Evolutionary conservation across 2,888 invertebrate species (phyloP).

Genomic region (Meganola albula): DNA sequence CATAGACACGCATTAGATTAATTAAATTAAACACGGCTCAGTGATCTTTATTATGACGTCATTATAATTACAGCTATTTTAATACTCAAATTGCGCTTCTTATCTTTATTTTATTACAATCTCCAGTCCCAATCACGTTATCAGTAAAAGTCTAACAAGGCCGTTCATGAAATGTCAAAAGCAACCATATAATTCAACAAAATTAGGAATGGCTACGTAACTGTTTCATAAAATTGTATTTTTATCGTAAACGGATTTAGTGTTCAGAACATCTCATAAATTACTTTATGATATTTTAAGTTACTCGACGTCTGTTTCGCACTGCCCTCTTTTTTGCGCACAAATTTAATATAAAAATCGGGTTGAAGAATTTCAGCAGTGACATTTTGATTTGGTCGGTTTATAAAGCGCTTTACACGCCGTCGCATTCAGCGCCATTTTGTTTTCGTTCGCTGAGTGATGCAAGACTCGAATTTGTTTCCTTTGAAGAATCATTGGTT

Average conservation of each 20-base stretch:
- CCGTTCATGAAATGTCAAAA: slow-evolving; percentile 37
- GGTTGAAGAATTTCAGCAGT: not conserved
- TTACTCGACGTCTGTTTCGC: too few species aligned
- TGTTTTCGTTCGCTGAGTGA: slow-evolving; percentile 65
- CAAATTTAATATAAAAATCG: too few species aligned
- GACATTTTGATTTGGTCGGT: slow-evolving; percentile 36
- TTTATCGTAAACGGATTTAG: too few species aligned
- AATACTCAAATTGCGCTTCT: too few species aligned
- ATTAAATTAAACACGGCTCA: not conserved
- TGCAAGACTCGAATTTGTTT: slow-evolving; percentile 51
- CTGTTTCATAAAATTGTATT: not conserved
- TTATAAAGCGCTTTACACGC: slow-evolving; percentile 69
- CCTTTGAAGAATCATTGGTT: slow-evolving; percentile 16
- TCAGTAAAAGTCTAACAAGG: slow-evolving; percentile 24
- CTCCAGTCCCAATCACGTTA: too few species aligned
- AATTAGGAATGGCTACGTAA: slow-evolving; percentile 23
- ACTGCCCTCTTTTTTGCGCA: too few species aligned
- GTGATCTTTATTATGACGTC: slow-evolving; percentile 17
- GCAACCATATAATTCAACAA: slow-evolving; percentile 23
- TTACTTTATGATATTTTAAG: too few species aligned
- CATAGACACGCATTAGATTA: too few species aligned
- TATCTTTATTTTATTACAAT: too few species aligned
- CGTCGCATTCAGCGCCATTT: slow-evolving; percentile 67
- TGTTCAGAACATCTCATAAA: too few species aligned
- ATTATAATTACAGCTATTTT: too few species aligned